Conservation (phyloP, 2,113 vertebrate species). For the Cololabis saira region DNA sequence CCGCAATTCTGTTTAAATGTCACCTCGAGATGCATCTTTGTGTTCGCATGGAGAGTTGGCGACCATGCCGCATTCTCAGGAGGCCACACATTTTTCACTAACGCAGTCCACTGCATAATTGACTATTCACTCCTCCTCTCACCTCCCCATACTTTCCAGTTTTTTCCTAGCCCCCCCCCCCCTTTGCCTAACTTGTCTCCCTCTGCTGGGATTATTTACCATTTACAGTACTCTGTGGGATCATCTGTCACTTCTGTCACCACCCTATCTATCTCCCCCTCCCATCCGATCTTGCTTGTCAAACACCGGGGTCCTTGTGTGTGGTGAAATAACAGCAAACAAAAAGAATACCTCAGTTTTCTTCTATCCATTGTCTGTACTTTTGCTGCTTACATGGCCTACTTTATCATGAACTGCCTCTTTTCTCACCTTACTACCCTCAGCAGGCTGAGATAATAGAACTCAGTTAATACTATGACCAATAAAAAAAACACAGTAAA, state of each 20-base stretch:
- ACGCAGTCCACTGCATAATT: slow-evolving; percentile 25
- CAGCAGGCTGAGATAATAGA: slow-evolving; percentile 35
- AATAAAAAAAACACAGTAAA: slow-evolving; percentile 62
- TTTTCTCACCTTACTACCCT: slow-evolving; percentile 15
- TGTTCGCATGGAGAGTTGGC: slow-evolving; percentile 40
- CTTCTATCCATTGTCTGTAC: slow-evolving; percentile 19
- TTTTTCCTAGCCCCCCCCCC: neutral
- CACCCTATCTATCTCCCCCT: slow-evolving; percentile 13
- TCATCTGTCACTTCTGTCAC: slow-evolving; percentile 45
- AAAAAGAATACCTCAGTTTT: slow-evolving; percentile 25
- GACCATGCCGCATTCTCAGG: slow-evolving; percentile 39
- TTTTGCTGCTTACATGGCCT: slow-evolving; percentile 10
- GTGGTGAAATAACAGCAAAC: slow-evolving; percentile 28
- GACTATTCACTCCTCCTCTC: slow-evolving; percentile 25
- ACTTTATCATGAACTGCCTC: slow-evolving; percentile 20
- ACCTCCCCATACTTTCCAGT: slow-evolving; percentile 27
- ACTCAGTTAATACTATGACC: slow-evolving; percentile 41
- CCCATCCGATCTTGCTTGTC: slow-evolving; percentile 26
- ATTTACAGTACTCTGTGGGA: slow-evolving; percentile 36
- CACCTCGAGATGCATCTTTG: slow-evolving; percentile 35
- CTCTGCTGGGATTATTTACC: slow-evolving; percentile 59
- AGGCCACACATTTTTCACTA: slow-evolving; percentile 62
- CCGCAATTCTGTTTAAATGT: slow-evolving; percentile 51
- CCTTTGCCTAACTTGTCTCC: slow-evolving; percentile 18
- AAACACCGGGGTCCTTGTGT: slow-evolving; percentile 62